phyloP scores from a whole-genome alignment of 2,888 invertebrate species.

The Agonopterix subpropinquella region DNA sequence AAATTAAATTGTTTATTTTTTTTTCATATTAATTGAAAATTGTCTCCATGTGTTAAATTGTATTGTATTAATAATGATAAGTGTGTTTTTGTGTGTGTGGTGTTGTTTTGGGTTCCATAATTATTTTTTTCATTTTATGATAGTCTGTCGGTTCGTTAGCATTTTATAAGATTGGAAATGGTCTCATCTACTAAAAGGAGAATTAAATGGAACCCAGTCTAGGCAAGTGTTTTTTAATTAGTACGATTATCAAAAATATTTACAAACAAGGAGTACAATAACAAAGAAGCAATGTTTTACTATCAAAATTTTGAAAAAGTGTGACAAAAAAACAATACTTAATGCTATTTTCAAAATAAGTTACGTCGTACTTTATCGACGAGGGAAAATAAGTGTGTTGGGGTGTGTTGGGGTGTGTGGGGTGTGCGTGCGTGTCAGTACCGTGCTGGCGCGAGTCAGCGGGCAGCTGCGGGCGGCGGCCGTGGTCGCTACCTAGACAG shows the following conservation, averaged over 20 bases:
- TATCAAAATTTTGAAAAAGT: background rate
- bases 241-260: too few species aligned
- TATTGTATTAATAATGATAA: conserved; percentile 11
- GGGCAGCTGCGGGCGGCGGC: conserved; percentile 57
- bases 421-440: conserved; percentile 46
- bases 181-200: too few species aligned
- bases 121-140: too few species aligned
- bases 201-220: too few species aligned
- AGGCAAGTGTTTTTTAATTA: too few species aligned
- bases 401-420: conserved; percentile 17
- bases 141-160: too few species aligned
- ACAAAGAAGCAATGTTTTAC: background rate
- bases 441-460: conserved; percentile 61
- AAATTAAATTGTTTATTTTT: conserved; percentile 11
- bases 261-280: too few species aligned
- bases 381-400: background rate
- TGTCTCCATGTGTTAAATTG: conserved; percentile 10
- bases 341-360: too few species aligned
- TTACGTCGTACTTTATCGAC: too few species aligned
- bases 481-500: conserved; percentile 70
- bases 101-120: conserved; percentile 3
- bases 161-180: too few species aligned
- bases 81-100: conserved; percentile 17
- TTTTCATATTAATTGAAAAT: conserved; percentile 8
- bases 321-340: too few species aligned